These are phyloP conservation scores for Creontiades dilutus DNA, from an alignment of 2,888 invertebrate species.

Conservation along the genomic window DNA sequence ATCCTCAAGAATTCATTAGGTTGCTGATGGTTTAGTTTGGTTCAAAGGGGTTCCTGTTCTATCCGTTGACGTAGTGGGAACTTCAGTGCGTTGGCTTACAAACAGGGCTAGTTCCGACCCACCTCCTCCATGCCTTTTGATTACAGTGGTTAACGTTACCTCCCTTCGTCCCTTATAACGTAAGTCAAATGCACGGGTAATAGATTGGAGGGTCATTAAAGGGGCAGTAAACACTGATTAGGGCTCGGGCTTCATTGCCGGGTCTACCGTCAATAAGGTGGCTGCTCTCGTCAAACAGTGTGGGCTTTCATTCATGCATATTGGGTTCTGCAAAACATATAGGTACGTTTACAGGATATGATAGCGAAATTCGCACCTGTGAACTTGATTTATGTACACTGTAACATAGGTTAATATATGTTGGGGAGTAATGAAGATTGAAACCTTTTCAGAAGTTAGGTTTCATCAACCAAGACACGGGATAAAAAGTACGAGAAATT, in stretches of 20 bases:
- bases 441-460: too few relatives aligned
- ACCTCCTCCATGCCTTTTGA: constrained; percentile 44
- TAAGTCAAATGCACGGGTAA: constrained; percentile 59
- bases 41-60: constrained; percentile 4
- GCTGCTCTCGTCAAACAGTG: constrained; percentile 35
- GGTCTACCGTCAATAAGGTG: constrained; percentile 37
- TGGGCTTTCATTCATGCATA: not conserved
- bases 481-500: too few relatives aligned
- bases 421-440: too few relatives aligned
- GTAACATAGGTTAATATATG: too few relatives aligned
- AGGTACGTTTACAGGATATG: too few relatives aligned
- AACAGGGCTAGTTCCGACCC: not conserved
- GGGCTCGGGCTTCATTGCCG: not conserved
- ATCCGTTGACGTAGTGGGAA: not conserved
- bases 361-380: too few relatives aligned
- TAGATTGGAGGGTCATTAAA: constrained; percentile 63
- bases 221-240: constrained; percentile 62
- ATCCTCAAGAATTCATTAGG: constrained; percentile 6
- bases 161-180: constrained; percentile 34
- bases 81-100: not conserved
- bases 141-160: constrained; percentile 44
- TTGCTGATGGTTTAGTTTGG: not conserved
- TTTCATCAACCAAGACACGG: too few relatives aligned
- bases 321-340: not conserved
- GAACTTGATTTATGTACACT: too few relatives aligned